Percentiles rank a stretch among this genome's conserved stretches.
These are phyloP conservation scores for Tipula lateralis DNA, from an alignment of 2,888 invertebrate genomes.

Conservation along the genomic window DNA sequence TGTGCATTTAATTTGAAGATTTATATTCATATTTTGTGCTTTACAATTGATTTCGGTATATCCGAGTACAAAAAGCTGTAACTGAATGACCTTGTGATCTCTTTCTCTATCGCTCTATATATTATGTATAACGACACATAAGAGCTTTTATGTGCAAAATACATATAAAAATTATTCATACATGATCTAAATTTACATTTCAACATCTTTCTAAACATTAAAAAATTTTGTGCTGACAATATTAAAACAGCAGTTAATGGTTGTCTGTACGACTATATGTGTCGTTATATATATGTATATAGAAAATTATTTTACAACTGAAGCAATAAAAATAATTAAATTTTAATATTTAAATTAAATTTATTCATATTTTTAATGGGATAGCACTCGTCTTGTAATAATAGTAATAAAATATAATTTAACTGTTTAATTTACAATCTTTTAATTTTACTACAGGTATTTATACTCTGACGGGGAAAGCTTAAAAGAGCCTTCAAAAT, in stretches of 20 bases:
- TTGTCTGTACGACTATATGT: too few species aligned
- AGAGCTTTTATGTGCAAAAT: background rate
- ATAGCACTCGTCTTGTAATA: background rate
- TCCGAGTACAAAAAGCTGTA: background rate
- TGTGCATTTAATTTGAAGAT: background rate
- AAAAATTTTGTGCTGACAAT: background rate
- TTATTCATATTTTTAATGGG: background rate
- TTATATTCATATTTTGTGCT: background rate
- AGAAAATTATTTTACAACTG: background rate
- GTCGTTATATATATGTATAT: background rate
- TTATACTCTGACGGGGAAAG: background rate
- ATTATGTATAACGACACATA: too few species aligned
- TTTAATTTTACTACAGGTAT: background rate
- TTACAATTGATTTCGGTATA: background rate
- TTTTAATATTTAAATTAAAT: slow-evolving; percentile 4
- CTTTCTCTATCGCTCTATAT: background rate
- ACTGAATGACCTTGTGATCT: background rate
- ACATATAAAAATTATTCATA: background rate
- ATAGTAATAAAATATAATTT: background rate
- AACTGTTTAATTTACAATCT: background rate
- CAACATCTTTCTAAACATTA: background rate
- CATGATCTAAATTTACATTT: background rate
- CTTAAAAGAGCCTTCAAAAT: background rate
- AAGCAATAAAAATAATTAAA: background rate
- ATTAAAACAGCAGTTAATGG: background rate